Base-by-base conservation (phyloP, 1,140 invertebrate genomes). In the Hycleus phaleratus region DNA sequence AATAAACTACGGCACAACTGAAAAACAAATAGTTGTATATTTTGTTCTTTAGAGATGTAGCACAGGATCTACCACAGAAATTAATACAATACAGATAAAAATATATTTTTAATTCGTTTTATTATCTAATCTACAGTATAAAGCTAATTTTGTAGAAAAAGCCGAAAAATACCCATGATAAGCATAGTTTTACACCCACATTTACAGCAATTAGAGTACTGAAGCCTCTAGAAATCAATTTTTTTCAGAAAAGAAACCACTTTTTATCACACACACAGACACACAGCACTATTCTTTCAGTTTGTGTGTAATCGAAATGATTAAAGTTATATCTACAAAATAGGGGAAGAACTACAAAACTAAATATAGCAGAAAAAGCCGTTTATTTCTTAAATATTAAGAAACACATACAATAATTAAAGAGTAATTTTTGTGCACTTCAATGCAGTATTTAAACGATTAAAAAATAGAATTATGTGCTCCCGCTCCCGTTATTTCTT, bases 301-400 rank as follows among this genome's bases (percentile, higher is more conserved):
- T 9, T 38, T 40, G 3, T 32, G 7, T 32, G 7, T 32, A 32
- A 32, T 18, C 18, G 18, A 32, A 45, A 45, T 43, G 48, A 51
- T 25, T 38, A 58, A 50, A 12, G 49, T 51, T 2, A 32, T 43
- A 38, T 48, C 32, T 38, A 56, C 47, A 56, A 46, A 48, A 59
- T 18, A 3, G 47, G 49, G 46, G 47, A 59, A 46, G 57, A 61
- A 61, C 48, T 51, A 58, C 53, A 57, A 46, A 56, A 55, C 48
- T 56, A 61, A 46, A 49, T 18, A 18, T 56, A 56, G 54, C 54
- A 53, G 54, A 47, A 68, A 68, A 68, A 68, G 67, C 67, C 61
- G 58, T 68, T 68, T 68, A 67, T 68, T 63, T 68, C 58, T 66
- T 68, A 62, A 63, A 66, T 62, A 64, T 62, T 67, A 62, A 63